Evolutionary conservation across 2,797 vertebrate species (phyloP).

Genomic region (Manis javanica): DNA sequence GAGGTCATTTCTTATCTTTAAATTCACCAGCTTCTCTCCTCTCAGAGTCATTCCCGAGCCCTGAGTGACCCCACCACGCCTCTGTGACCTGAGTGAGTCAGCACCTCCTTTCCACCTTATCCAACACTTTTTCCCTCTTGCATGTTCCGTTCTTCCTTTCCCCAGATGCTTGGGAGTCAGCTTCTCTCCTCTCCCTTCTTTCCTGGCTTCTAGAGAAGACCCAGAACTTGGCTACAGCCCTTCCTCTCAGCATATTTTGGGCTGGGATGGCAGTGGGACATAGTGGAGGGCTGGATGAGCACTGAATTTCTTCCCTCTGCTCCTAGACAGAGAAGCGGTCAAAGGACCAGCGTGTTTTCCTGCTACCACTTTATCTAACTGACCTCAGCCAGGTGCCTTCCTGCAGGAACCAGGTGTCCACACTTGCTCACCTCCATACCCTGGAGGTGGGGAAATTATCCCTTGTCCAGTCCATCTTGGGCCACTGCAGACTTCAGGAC

Average conservation of each 20-base stretch:
- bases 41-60: constrained; percentile 74
- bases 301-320: constrained; percentile 40
- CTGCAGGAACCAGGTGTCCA: constrained; percentile 54
- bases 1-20: neutral
- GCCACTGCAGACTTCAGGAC: neutral
- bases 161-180: neutral
- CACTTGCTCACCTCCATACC: constrained; percentile 54
- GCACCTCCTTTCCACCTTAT: neutral
- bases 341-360: constrained; percentile 1
- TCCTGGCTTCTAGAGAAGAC: constrained; percentile 63
- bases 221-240: constrained; percentile 35
- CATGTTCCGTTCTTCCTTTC: neutral
- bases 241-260: constrained; percentile 35
- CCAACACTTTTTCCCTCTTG: neutral
- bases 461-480: neutral
- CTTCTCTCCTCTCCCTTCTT: constrained; percentile 51
- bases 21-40: constrained; percentile 59
- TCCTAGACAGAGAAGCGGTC: constrained; percentile 47
- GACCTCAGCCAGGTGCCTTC: constrained; percentile 69
- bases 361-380: constrained; percentile 1
- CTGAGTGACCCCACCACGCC: constrained; percentile 79
- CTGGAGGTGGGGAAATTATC: neutral
- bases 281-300: constrained; percentile 39
- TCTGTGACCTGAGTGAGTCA: constrained; percentile 77
- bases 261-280: constrained; percentile 51